These are phyloP conservation scores for Drosophila punjabiensis DNA, from an alignment of 1,140 invertebrate species.

Conservation along the genomic window DNA sequence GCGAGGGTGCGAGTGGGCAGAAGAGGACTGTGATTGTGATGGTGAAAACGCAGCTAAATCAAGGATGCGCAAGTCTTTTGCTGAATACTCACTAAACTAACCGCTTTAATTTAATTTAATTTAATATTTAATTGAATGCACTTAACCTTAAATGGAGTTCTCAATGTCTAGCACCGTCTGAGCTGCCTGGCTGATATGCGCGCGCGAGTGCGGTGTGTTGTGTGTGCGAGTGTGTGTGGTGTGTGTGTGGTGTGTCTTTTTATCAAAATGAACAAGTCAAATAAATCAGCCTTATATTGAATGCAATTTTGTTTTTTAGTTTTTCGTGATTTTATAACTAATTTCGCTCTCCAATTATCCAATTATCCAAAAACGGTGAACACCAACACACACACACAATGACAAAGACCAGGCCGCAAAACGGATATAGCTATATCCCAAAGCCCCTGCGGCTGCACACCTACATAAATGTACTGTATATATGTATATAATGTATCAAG, in stretches of 20 bases:
- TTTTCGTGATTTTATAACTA: constrained; percentile 57
- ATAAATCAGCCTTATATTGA: constrained; percentile 82
- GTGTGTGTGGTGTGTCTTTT: constrained; percentile 37
- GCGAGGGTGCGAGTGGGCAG: constrained; percentile 6
- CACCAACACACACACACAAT: constrained; percentile 58
- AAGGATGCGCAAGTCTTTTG: constrained; percentile 75
- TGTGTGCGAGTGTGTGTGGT: constrained; percentile 19
- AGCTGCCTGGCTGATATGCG: constrained; percentile 49
- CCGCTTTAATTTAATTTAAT: constrained; percentile 22
- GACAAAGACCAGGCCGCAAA: constrained; percentile 49
- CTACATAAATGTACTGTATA: constrained; percentile 51
- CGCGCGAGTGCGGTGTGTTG: constrained; percentile 37
- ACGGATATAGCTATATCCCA: constrained; percentile 14
- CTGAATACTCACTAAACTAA: constrained; percentile 60
- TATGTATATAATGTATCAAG: constrained; percentile 59
- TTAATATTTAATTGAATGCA: constrained; percentile 53
- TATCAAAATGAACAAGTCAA: constrained; percentile 79
- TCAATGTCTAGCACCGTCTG: constrained; percentile 28
- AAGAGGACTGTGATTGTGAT: constrained; percentile 4
- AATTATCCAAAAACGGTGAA: constrained; percentile 54
- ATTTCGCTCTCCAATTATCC: constrained; percentile 68
- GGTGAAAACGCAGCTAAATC: constrained; percentile 59
- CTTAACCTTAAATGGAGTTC: constrained; percentile 53
- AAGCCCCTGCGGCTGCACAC: constrained; percentile 32
- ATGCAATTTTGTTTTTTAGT: constrained; percentile 59